Evolutionary conservation across 1,140 invertebrate genomes (phyloP).

Genomic region (Mamestra configurata): DNA sequence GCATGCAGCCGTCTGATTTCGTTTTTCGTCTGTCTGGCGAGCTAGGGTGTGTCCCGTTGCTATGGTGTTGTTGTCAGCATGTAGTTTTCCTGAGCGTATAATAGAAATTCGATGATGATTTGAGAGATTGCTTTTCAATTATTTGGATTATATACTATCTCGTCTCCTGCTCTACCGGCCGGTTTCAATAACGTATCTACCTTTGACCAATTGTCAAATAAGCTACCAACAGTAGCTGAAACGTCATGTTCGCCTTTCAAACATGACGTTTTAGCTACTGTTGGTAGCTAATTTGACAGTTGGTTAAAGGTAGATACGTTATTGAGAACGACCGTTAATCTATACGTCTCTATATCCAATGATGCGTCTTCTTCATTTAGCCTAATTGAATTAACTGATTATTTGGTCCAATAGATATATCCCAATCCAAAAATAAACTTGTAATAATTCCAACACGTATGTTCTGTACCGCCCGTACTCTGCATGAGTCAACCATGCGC

Average conservation of each 20-base stretch:
- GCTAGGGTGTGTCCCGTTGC: background rate
- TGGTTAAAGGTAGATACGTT: too few species aligned
- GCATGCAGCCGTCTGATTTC: background rate
- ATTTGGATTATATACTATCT: background rate
- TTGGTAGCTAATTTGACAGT: too few species aligned
- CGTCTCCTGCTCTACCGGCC: too few species aligned
- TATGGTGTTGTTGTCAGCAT: background rate
- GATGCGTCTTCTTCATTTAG: background rate
- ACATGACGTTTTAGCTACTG: too few species aligned
- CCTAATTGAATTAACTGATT: background rate
- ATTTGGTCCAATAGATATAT: slow-evolving; percentile 20
- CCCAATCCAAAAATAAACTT: slow-evolving; percentile 37
- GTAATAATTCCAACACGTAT: slow-evolving; percentile 34
- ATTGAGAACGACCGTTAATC: too few species aligned
- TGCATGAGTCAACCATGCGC: slow-evolving; percentile 53
- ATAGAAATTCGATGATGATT: background rate
- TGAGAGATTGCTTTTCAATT: background rate
- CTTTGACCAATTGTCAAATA: too few species aligned
- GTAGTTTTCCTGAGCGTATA: background rate
- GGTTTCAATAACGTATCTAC: too few species aligned
- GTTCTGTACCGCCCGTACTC: background rate
- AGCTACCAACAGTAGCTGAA: too few species aligned
- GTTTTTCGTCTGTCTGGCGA: slow-evolving; percentile 21
- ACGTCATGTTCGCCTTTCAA: too few species aligned
- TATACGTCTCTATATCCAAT: background rate